Percentiles rank a stretch among this genome's conserved stretches.
phyloP scores from a whole-genome alignment of 2,797 vertebrate species.

The Amazona ochrocephala region DNA sequence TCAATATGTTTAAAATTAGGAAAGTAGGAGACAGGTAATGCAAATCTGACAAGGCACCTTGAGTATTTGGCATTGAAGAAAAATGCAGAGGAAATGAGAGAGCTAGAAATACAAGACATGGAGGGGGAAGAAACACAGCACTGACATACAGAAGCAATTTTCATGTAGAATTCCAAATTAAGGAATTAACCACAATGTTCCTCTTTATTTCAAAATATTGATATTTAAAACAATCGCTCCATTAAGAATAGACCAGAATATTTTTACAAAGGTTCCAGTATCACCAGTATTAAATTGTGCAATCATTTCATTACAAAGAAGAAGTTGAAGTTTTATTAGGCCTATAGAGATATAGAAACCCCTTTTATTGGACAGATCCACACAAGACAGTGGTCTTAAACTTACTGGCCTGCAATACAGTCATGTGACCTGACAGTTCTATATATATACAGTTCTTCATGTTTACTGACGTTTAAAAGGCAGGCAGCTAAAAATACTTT shows the following conservation, averaged over 20 bases:
- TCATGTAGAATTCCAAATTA: background rate
- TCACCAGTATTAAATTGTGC: background rate
- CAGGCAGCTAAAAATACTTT: background rate
- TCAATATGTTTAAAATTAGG: background rate
- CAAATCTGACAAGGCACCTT: background rate
- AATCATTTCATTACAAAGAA: background rate
- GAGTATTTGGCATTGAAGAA: background rate
- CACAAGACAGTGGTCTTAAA: background rate
- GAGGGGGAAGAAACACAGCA: background rate
- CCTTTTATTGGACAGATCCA: background rate
- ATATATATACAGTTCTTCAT: background rate
- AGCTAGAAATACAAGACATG: background rate
- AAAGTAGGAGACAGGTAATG: background rate
- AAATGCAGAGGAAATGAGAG: background rate
- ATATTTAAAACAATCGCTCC: background rate
- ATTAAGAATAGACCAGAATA: background rate
- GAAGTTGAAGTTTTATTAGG: background rate
- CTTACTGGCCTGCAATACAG: background rate
- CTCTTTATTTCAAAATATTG: background rate
- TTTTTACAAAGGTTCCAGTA: background rate
- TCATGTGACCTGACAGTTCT: background rate
- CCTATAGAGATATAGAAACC: background rate
- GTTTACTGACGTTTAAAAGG: background rate
- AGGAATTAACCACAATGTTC: background rate
- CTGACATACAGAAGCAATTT: background rate